Conservation (phyloP, 2,113 vertebrate genomes). For the Pygoscelis antarcticus region DNA sequence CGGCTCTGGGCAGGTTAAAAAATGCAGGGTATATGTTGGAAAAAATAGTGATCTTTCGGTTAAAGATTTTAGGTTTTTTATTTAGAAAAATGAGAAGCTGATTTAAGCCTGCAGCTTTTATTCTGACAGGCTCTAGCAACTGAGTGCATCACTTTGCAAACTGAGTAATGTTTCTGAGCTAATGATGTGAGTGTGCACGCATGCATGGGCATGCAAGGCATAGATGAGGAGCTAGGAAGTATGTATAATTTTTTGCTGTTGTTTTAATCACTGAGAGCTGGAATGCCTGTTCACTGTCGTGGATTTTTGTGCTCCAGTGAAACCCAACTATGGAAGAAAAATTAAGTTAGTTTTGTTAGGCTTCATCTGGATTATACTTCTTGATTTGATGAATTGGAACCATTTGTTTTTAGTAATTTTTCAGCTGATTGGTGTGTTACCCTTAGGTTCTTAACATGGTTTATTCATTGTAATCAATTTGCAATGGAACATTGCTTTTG, state of each 20-base stretch:
- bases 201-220: not conserved
- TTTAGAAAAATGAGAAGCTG: not conserved
- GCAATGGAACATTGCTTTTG: not conserved
- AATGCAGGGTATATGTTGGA: not conserved
- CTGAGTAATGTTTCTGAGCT: not conserved
- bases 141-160: not conserved
- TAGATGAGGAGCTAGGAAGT: not conserved
- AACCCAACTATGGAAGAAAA: not conserved
- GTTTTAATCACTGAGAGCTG: not conserved
- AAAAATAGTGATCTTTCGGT: not conserved
- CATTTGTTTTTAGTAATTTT: not conserved
- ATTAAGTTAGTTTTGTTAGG: not conserved
- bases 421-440: not conserved
- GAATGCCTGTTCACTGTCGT: not conserved
- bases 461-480: not conserved
- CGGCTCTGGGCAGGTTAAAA: not conserved
- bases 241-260: not conserved
- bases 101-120: not conserved
- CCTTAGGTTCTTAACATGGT: not conserved
- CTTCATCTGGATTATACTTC: not conserved
- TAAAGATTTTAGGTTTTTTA: not conserved
- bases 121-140: not conserved
- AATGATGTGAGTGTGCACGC: not conserved
- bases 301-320: not conserved
- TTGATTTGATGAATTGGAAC: not conserved